Evolutionary conservation across 37 sponge, comb jelly and placozoan genomes (phyloP).

Genomic region (Mnemiopsis leidyi): DNA sequence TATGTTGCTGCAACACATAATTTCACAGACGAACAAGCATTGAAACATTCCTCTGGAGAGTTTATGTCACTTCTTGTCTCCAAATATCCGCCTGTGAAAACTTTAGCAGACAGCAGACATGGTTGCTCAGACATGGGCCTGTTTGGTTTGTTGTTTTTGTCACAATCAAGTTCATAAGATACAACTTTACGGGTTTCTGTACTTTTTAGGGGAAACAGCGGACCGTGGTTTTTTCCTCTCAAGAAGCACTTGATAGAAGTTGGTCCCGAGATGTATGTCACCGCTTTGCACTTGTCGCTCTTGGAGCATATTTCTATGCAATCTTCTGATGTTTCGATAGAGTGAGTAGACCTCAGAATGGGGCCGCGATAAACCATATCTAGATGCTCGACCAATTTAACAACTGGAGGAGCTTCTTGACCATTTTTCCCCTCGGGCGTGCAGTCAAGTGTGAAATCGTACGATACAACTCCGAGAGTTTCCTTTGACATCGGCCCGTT

Average conservation of each 20-base stretch:
- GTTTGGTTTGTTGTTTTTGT: neutral
- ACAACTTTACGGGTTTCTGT: neutral
- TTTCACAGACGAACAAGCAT: neutral
- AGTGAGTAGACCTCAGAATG: neutral
- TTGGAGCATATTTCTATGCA: neutral
- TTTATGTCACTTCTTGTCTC: neutral
- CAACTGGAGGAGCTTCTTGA: neutral
- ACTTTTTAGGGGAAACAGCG: neutral
- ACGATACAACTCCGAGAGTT: neutral
- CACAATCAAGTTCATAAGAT: conserved; percentile 21
- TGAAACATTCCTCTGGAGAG: neutral
- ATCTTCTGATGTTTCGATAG: neutral
- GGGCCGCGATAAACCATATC: neutral
- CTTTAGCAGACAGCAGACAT: neutral
- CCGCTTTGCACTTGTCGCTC: neutral
- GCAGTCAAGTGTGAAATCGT: conserved; percentile 24
- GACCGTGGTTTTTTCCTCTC: neutral
- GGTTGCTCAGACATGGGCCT: neutral
- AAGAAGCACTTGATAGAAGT: neutral
- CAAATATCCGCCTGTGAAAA: neutral
- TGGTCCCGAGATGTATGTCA: neutral
- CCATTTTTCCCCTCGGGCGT: neutral
- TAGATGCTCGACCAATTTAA: neutral
- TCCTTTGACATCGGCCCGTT: neutral
- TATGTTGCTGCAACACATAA: neutral